Conservation (phyloP, 2,797 vertebrate genomes). For the Aselliscus stoliczkanus region DNA sequence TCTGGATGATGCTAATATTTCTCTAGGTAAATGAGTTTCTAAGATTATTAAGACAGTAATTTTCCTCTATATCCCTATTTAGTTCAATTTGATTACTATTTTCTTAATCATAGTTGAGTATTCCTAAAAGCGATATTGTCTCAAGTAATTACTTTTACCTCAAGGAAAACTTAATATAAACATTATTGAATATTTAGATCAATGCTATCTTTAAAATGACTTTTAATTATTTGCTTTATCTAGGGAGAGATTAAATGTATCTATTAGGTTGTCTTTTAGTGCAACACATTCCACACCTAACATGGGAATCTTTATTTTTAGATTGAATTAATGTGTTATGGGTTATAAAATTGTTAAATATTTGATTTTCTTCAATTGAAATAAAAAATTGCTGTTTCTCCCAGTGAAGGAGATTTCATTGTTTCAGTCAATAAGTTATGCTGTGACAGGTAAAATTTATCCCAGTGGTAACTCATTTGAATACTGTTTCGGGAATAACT, state of each 20-base stretch:
- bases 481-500: background rate
- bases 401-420: background rate
- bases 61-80: background rate
- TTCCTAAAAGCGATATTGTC: slow-evolving; percentile 3
- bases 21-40: slow-evolving; percentile 31
- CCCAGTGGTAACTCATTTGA: background rate
- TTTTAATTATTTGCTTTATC: slow-evolving; percentile 6
- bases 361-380: slow-evolving; percentile 13
- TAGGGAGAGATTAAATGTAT: background rate
- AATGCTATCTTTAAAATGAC: background rate
- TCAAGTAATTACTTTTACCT: slow-evolving; percentile 19
- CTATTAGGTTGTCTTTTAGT: background rate
- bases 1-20: background rate
- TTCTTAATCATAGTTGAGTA: slow-evolving; percentile 4
- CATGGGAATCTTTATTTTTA: slow-evolving; percentile 8
- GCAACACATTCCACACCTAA: background rate
- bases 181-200: slow-evolving; percentile 16
- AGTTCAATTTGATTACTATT: background rate
- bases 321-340: slow-evolving; percentile 14
- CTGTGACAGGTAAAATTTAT: background rate
- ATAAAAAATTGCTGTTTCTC: background rate
- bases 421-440: background rate
- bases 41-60: background rate
- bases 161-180: background rate
- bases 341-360: background rate